A percentile compares a stretch with the other conserved stretches of the same genome.
Conservation (phyloP, 2,113 vertebrate species). For the Diphyllodes magnificus region DNA sequence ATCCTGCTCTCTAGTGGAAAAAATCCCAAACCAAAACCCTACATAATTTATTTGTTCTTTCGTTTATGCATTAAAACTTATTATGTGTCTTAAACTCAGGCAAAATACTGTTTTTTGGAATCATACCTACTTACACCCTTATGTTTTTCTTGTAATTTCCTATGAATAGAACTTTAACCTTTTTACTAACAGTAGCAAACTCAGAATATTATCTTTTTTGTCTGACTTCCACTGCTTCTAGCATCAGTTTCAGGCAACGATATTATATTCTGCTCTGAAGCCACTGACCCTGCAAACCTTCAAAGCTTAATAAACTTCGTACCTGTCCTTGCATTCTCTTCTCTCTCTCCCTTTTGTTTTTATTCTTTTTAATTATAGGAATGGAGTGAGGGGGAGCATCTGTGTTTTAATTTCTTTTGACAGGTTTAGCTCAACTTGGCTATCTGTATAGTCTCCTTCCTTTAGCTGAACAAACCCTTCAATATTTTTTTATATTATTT, state of each 20-base stretch:
- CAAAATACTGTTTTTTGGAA: neutral
- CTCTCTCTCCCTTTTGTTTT: neutral
- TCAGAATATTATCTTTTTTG: neutral
- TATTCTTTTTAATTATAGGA: neutral
- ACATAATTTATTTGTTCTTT: neutral
- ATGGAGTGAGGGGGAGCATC: accelerated
- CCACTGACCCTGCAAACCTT: neutral
- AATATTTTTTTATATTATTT: neutral
- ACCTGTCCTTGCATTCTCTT: neutral
- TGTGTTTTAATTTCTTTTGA: neutral
- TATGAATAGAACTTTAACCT: neutral
- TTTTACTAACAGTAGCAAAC: neutral
- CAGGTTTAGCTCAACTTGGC: neutral
- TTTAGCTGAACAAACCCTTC: neutral
- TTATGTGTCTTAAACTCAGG: neutral
- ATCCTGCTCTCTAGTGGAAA: neutral
- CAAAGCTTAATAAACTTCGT: neutral
- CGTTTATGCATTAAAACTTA: neutral
- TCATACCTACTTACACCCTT: too few relatives aligned
- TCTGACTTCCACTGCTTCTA: neutral
- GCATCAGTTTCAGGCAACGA: neutral
- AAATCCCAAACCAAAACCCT: neutral
- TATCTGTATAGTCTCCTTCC: neutral
- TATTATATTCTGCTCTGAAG: neutral
- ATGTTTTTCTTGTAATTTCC: neutral